Evolutionary conservation across 2,888 invertebrate species (phyloP).

Genomic region (Pantelozetes paolii): DNA sequence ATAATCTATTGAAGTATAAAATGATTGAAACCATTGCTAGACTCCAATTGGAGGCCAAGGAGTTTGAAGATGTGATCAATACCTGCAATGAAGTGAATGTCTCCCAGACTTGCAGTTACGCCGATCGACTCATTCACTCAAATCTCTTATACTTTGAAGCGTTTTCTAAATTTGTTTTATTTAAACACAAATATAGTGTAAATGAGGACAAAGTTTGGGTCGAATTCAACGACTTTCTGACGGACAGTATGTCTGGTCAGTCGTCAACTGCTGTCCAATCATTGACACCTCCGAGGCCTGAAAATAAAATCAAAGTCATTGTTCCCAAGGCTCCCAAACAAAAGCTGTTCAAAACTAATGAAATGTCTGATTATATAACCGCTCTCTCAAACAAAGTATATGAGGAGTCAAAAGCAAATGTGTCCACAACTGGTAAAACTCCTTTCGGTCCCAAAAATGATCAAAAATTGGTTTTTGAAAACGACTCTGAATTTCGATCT

Average conservation of each 20-base stretch:
- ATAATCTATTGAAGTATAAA: not conserved
- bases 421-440: not conserved
- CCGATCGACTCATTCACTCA: not conserved
- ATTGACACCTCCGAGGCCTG: not conserved
- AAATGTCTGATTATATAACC: constrained; percentile 20
- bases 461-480: not conserved
- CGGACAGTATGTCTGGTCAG: not conserved
- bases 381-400: not conserved
- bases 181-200: not conserved
- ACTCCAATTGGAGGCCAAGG: not conserved
- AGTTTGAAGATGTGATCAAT: constrained; percentile 3
- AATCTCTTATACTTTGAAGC: constrained; percentile 12
- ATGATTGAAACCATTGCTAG: constrained; percentile 1
- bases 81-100: not conserved
- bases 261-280: not conserved
- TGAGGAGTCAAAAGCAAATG: not conserved
- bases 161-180: not conserved
- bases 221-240: not conserved
- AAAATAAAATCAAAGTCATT: not conserved
- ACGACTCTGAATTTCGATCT: not conserved
- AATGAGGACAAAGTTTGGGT: constrained; percentile 2
- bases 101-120: not conserved
- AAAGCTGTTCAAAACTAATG: constrained; percentile 19
- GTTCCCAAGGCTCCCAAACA: constrained; percentile 37
- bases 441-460: not conserved